These are phyloP conservation scores for Periophthalmus modestus DNA, from an alignment of 2,113 vertebrate species.

Conservation along the genomic window DNA sequence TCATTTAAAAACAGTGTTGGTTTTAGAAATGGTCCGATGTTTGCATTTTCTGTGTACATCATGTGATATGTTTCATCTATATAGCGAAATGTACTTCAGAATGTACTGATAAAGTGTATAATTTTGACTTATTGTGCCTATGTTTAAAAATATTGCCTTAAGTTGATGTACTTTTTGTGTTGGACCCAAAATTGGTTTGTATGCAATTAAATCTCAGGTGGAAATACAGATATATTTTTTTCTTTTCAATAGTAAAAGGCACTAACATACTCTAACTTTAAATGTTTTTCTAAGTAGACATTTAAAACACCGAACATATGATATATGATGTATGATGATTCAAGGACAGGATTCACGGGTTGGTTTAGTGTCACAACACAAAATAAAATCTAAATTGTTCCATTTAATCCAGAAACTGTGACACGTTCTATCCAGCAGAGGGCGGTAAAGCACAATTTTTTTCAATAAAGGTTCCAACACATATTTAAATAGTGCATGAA, in stretches of 20 bases:
- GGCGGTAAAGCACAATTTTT: constrained; percentile 3
- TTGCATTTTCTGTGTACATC: background rate
- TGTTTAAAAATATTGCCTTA: constrained; percentile 60
- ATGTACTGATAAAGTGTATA: constrained; percentile 24
- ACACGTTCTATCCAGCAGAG: constrained; percentile 22
- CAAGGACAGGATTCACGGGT: background rate
- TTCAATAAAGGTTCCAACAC: background rate
- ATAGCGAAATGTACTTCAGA: background rate
- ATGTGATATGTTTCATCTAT: background rate
- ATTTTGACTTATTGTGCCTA: constrained; percentile 17
- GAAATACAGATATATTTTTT: constrained; percentile 18
- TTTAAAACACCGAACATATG: background rate
- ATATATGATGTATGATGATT: background rate
- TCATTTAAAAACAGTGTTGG: constrained; percentile 10
- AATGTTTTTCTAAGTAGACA: background rate
- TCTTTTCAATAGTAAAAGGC: too few species aligned
- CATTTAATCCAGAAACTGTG: background rate
- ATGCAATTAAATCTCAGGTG: constrained; percentile 74
- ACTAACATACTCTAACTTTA: too few species aligned
- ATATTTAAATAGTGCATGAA: too few species aligned
- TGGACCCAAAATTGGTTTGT: constrained; percentile 56
- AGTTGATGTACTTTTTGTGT: constrained; percentile 42
- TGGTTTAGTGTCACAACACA: background rate
- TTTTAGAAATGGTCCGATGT: constrained; percentile 17
- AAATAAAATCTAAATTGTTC: background rate